A percentile compares a stretch with the other conserved stretches of the same genome.
Evolutionary conservation across 2,888 invertebrate genomes (phyloP).

Genomic region (Leistus spinibarbis): DNA sequence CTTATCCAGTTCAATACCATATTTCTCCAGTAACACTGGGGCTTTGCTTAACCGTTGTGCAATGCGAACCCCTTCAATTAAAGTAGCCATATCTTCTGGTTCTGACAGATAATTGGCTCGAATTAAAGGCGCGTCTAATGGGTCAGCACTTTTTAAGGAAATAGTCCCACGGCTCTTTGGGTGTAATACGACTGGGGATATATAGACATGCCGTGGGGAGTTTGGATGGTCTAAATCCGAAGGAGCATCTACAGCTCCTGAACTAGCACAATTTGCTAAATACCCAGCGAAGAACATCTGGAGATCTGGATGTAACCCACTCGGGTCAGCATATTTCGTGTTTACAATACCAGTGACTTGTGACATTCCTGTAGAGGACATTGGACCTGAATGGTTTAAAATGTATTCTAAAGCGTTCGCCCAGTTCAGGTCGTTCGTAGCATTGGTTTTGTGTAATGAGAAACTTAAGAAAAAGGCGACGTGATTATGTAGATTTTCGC

Average conservation of each 20-base stretch:
- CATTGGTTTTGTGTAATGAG: constrained; percentile 19
- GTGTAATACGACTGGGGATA: constrained; percentile 68
- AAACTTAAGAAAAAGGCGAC: constrained; percentile 63
- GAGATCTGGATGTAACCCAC: constrained; percentile 67
- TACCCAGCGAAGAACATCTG: constrained; percentile 73
- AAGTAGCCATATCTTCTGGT: constrained; percentile 66
- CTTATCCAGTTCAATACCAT: constrained; percentile 61
- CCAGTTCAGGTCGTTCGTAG: constrained; percentile 64
- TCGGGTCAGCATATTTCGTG: constrained; percentile 64
- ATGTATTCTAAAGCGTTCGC: constrained; percentile 67
- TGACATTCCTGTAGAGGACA: constrained; percentile 70
- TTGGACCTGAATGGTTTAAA: constrained; percentile 64
- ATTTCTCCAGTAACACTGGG: constrained; percentile 63
- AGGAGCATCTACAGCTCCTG: constrained; percentile 58
- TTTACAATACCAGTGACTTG: constrained; percentile 71
- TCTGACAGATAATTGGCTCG: constrained; percentile 77
- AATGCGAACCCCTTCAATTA: constrained; percentile 68
- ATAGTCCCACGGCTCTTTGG: constrained; percentile 71
- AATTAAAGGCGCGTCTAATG: constrained; percentile 72
- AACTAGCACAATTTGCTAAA: constrained; percentile 64
- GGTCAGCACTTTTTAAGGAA: constrained; percentile 69
- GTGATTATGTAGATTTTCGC: constrained; percentile 72
- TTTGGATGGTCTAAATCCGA: constrained; percentile 53
- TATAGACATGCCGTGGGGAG: constrained; percentile 52
- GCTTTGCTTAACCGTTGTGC: constrained; percentile 65